Conservation (phyloP, 35 echinoderm and acorn worm genomes). For the Lytechinus pictus region DNA sequence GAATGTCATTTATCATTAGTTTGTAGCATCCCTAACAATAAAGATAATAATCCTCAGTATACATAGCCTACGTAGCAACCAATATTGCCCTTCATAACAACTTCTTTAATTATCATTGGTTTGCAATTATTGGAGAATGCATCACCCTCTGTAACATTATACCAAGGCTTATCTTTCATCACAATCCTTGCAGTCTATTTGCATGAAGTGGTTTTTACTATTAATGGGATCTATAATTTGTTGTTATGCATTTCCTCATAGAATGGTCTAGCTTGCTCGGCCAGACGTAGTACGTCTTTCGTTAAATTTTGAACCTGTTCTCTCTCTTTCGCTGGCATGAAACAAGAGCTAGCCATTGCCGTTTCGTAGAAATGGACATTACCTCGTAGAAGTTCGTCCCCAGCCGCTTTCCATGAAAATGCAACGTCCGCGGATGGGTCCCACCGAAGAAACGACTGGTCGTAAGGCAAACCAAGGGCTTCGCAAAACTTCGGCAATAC, state of each 20-base stretch:
- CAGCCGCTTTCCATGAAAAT: constrained; percentile 16
- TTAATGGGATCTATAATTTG: not conserved
- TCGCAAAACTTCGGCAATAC: constrained; percentile 57
- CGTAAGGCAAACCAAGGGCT: constrained; percentile 47
- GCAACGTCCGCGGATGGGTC: constrained; percentile 18
- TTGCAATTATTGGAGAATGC: too few relatives aligned
- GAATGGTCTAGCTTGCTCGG: not conserved
- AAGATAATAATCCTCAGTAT: too few relatives aligned
- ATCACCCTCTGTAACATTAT: too few relatives aligned
- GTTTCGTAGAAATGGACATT: constrained; percentile 26
- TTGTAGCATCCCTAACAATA: too few relatives aligned
- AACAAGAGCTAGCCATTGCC: not conserved
- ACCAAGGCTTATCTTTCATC: too few relatives aligned
- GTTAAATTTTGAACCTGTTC: not conserved
- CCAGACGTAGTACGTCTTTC: not conserved
- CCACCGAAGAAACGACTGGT: constrained; percentile 56
- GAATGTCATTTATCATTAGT: too few relatives aligned
- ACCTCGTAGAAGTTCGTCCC: not conserved
- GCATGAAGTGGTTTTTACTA: not conserved
- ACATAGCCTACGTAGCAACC: too few relatives aligned
- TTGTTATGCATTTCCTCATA: constrained; percentile 8
- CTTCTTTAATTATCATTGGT: too few relatives aligned
- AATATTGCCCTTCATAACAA: too few relatives aligned
- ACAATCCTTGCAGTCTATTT: too few relatives aligned
- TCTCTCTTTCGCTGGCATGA: not conserved